These are phyloP conservation scores for Stichopus horrens DNA, from an alignment of 53 echinoderm and acorn worm species.

Conservation along the genomic window DNA sequence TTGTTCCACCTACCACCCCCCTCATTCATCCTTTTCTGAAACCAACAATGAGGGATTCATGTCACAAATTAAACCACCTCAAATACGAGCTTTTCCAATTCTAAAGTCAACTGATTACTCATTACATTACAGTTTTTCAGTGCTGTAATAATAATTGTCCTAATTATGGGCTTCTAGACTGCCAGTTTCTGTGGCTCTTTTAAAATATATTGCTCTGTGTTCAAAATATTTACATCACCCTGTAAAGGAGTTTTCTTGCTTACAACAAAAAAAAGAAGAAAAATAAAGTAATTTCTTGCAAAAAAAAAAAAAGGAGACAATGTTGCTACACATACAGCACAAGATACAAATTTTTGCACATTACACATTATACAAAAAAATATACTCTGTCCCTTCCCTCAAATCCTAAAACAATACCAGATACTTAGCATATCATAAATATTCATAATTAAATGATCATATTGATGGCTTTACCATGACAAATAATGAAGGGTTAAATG, in stretches of 20 bases:
- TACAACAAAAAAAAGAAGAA: constrained; percentile 5
- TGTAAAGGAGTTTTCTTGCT: constrained; percentile 18
- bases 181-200: not conserved
- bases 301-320: not conserved
- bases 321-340: constrained; percentile 17
- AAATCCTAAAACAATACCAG: constrained; percentile 12
- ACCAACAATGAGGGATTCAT: too few species aligned
- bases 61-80: too few species aligned
- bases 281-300: constrained; percentile 5
- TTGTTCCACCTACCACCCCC: too few species aligned
- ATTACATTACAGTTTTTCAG: too few species aligned
- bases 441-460: not conserved
- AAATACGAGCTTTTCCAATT: too few species aligned
- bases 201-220: constrained; percentile 44
- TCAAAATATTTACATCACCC: constrained; percentile 45
- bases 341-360: constrained; percentile 35
- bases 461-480: not conserved
- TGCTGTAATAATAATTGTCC: too few species aligned
- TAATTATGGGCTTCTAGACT: too few species aligned
- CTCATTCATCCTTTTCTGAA: too few species aligned
- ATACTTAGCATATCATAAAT: not conserved
- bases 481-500: not conserved
- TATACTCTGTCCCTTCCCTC: constrained; percentile 9
- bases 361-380: constrained; percentile 40
- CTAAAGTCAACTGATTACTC: too few species aligned